These are phyloP conservation scores for Eulemur rufifrons DNA, from an alignment of 2,113 vertebrate species.

Conservation along the genomic window DNA sequence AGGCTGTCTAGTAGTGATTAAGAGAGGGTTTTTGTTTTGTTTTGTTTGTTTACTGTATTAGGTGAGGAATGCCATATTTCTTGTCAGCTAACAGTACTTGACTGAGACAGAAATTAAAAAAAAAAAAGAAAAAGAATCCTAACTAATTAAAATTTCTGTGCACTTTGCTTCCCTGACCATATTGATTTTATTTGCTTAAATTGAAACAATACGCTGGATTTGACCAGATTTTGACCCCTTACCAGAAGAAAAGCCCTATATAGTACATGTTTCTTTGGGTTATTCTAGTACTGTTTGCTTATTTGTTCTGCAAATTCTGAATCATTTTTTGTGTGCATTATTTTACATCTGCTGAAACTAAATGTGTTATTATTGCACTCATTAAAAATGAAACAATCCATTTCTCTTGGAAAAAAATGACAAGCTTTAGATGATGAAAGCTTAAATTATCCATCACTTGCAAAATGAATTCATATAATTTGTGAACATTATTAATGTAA, in stretches of 20 bases:
- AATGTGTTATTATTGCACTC: slow-evolving; percentile 94
- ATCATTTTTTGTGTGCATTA: slow-evolving; percentile 92
- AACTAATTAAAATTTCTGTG: slow-evolving; percentile 90
- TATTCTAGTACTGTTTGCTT: slow-evolving; percentile 87
- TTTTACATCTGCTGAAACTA: slow-evolving; percentile 93
- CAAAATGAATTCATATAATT: slow-evolving; percentile 94
- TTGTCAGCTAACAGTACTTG: slow-evolving; percentile 85
- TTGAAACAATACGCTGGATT: slow-evolving; percentile 87
- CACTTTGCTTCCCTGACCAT: slow-evolving; percentile 90
- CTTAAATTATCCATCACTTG: slow-evolving; percentile 96
- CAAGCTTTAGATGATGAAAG: slow-evolving; percentile 97
- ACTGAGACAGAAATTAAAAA: slow-evolving; percentile 83
- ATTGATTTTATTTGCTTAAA: slow-evolving; percentile 91
- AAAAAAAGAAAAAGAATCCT: slow-evolving; percentile 77
- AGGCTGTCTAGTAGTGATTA: slow-evolving; percentile 87
- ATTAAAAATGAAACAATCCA: slow-evolving; percentile 98
- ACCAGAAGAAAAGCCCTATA: slow-evolving; percentile 86
- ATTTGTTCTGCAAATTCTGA: slow-evolving; percentile 92
- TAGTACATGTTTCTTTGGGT: slow-evolving; percentile 86
- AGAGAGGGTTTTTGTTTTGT: slow-evolving; percentile 82
- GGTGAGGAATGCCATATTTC: slow-evolving; percentile 87
- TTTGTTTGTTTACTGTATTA: slow-evolving; percentile 87
- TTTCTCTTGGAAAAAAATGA: slow-evolving; percentile 93
- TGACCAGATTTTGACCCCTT: slow-evolving; percentile 88
- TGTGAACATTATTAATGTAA: slow-evolving; percentile 94